Evolutionary conservation across 2,797 vertebrate species (phyloP), one percentile per base, ranked within the genome.

Genomic region (Columba guinea): DNA sequence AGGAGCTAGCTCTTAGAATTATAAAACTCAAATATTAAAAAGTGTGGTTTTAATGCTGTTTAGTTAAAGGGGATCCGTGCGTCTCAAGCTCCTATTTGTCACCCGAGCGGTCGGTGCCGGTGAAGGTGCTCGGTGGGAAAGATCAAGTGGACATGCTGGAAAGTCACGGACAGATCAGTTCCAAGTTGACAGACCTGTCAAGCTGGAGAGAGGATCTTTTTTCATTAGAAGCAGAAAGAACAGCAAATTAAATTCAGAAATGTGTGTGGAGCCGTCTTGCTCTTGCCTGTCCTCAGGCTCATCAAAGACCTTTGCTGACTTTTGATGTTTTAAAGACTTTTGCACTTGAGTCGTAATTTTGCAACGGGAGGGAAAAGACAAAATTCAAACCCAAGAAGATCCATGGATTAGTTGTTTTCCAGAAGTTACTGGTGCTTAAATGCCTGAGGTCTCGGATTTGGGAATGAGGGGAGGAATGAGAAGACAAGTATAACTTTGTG

Each of bases 241-340:
- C 41, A 76, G 71, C 93, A 95, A 95, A 90, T 93, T 81, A 88
- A 87, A 82, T 53, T 94, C 89, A 93, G 88, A 83, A 90, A 81
- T 41, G 30, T 1, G 0, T 23, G 0, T 26, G 87, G 60, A 83
- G 60, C 75, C 20, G 1, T 89, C 82, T 73, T 60, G 49, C 73
- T 88, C 70, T 60, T 94, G 58, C 52, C 52, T 76, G 35, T 90
- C 75, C 88, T 90, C 23, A 10, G 64, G 71, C 82, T 94, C 71
- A 62, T 52, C 84, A 71, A 78, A 90, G 83, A 56, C 56, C 68
- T 87, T n/a, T 92, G 67, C 60, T 89, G 80, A 83, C 76, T 93
- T 96, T 10, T 44, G 30, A 15, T 44, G 59, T 60, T 67, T 44
- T 20, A 58, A 65, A 41, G 27, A 13, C 19, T 23, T n/a, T 60